Evolutionary conservation across 2,888 invertebrate species (phyloP).

Genomic region (Cryptus armator): DNA sequence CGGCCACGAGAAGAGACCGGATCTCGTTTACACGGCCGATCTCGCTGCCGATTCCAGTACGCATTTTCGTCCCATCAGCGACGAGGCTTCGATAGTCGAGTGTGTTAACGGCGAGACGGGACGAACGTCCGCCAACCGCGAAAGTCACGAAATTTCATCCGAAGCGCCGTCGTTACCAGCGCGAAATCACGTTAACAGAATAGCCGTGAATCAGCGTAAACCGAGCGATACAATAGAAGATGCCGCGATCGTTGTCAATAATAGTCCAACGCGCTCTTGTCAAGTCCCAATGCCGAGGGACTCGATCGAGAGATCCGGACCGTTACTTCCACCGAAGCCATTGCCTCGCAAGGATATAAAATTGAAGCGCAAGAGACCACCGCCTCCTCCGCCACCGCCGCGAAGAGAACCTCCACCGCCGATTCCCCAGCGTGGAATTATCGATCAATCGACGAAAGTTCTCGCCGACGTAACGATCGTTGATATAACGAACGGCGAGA

Average conservation of each 20-base stretch:
- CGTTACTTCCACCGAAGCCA: constrained; percentile 83
- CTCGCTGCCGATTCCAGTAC: constrained; percentile 81
- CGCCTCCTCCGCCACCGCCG: constrained; percentile 84
- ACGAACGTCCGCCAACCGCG: constrained; percentile 48
- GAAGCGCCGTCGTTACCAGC: constrained; percentile 74
- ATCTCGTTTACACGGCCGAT: constrained; percentile 79
- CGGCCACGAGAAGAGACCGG: constrained; percentile 83
- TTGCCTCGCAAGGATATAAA: constrained; percentile 83
- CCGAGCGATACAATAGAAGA: constrained; percentile 6
- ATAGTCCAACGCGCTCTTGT: constrained; percentile 1
- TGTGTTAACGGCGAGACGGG: constrained; percentile 75
- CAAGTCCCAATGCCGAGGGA: constrained; percentile 50
- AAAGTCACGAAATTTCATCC: background rate
- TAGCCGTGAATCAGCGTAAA: constrained; percentile 76
- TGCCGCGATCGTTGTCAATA: constrained; percentile 22
- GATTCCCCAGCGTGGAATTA: constrained; percentile 64
- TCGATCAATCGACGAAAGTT: constrained; percentile 1
- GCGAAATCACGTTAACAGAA: constrained; percentile 80
- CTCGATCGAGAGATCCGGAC: constrained; percentile 64
- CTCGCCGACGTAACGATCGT: constrained; percentile 38
- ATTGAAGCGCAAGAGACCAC: constrained; percentile 82
- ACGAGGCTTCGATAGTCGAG: constrained; percentile 81
- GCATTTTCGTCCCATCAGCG: constrained; percentile 81
- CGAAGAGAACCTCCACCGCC: constrained; percentile 74
- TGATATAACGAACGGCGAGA: constrained; percentile 47